Evolutionary conservation across 2,888 invertebrate genomes (phyloP).

Genomic region (Cheilosia soror): DNA sequence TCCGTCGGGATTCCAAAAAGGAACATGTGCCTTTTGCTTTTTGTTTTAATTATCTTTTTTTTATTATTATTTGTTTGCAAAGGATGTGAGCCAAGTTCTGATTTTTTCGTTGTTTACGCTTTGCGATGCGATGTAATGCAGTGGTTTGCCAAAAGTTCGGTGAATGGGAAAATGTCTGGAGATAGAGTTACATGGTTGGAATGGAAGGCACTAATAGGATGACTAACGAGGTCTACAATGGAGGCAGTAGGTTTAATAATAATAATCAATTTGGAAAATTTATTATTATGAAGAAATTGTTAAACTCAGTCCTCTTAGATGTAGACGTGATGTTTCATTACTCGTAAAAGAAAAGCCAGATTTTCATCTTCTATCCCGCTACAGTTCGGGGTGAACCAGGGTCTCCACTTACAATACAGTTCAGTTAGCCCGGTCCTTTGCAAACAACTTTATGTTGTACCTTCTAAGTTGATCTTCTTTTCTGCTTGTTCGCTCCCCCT

Average conservation of each 20-base stretch:
- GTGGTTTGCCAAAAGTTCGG: conserved; percentile 58
- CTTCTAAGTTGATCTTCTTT: no score
- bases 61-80: conserved; percentile 38
- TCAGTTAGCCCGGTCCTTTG: no score
- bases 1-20: conserved; percentile 46
- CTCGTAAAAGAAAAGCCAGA: no score
- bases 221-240: background rate
- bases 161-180: conserved; percentile 43
- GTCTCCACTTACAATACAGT: no score
- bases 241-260: background rate
- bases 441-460: no score
- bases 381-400: no score
- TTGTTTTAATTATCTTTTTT: conserved; percentile 29
- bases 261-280: background rate
- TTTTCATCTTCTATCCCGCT: no score
- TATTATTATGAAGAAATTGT: background rate
- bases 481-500: no score
- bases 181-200: conserved; percentile 34
- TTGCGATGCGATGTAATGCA: conserved; percentile 43
- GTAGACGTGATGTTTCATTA: background rate
- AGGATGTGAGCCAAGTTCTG: conserved; percentile 61
- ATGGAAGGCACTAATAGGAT: conserved; percentile 1
- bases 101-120: conserved; percentile 44
- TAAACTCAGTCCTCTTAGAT: background rate
- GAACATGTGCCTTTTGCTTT: conserved; percentile 40